Percentiles rank a stretch among this genome's conserved stretches.
phyloP scores from a whole-genome alignment of 2,888 invertebrate species.

The Oithona nana region DNA sequence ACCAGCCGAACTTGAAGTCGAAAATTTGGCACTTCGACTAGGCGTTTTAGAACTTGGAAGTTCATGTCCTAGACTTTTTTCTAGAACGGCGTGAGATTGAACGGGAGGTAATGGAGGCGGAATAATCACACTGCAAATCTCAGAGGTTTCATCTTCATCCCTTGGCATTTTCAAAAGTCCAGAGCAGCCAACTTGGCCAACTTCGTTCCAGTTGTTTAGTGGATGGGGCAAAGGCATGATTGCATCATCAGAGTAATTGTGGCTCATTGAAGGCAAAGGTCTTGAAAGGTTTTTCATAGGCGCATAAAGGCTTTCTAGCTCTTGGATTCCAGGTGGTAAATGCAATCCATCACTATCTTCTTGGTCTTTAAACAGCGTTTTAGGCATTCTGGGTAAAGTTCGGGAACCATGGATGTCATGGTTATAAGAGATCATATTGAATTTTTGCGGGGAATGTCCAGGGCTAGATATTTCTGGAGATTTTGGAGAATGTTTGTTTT shows the following conservation, averaged over 20 bases:
- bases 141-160: conserved; percentile 9
- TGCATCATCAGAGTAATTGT: neutral
- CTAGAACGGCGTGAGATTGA: conserved; percentile 15
- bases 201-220: neutral
- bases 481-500: neutral
- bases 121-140: conserved; percentile 5
- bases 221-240: conserved; percentile 16
- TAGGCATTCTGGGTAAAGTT: neutral
- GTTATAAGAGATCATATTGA: neutral
- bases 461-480: neutral
- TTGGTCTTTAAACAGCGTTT: neutral
- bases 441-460: neutral
- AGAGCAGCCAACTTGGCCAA: neutral
- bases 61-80: conserved; percentile 11
- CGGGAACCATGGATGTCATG: neutral
- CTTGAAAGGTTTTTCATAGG: conserved; percentile 14
- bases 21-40: neutral
- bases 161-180: neutral
- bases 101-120: conserved; percentile 16
- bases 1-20: neutral
- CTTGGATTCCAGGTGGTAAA: conserved; percentile 16
- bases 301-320: conserved; percentile 14
- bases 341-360: neutral
- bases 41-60: too few species aligned
- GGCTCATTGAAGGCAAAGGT: conserved; percentile 4